Base-by-base conservation (phyloP, 2,888 invertebrate genomes). In the Drosophila recens region DNA sequence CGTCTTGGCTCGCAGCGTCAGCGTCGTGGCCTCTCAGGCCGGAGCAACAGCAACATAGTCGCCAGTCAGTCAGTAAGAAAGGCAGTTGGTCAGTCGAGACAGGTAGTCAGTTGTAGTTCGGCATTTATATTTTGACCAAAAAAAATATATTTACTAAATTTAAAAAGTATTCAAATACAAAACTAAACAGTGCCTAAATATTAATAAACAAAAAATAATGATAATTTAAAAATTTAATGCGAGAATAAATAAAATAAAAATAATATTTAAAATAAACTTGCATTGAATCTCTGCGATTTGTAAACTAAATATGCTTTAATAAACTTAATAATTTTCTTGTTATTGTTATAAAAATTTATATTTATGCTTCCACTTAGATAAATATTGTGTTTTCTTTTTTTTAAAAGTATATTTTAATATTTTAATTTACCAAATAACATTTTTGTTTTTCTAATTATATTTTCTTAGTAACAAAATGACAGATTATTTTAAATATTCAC, bases 1-100 rank as follows among this genome's bases (percentile, higher is more conserved):
- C 80, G 90, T 89, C 89, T 89, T 87, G 79, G 76, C 75, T 80
- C 68, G 75, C 75, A 79, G 71, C 74, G 78, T 79, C 57, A 68
- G 77, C 65, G 64, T 79, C 80, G 80, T 76, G 65, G 76, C 63
- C 72, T 67, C 71, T 66, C 48, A 51, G 67, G 66, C 78, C 54
- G 66, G 51, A 69, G 67, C 67, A 81, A 63, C 48, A 69, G 67
- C 66, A 63, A 52, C 72, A 56, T 34, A 52, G 61, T 49, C 53
- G 52, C 30, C 42, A 72, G 53, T 10, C 36, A 38, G 57, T 33
- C 36, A 38, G 57, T 33, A 27, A n/a, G 52, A 52, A n/a, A 43
- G 46, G 33, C 63, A 81, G 82, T 84, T 80, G 83, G 75, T 71
- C 79, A 78, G 70, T 66, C 70, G 69, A 75, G 70, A 59, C 73